Evolutionary conservation across 2,113 vertebrate species (phyloP).

Genomic region (Barbus barbus): DNA sequence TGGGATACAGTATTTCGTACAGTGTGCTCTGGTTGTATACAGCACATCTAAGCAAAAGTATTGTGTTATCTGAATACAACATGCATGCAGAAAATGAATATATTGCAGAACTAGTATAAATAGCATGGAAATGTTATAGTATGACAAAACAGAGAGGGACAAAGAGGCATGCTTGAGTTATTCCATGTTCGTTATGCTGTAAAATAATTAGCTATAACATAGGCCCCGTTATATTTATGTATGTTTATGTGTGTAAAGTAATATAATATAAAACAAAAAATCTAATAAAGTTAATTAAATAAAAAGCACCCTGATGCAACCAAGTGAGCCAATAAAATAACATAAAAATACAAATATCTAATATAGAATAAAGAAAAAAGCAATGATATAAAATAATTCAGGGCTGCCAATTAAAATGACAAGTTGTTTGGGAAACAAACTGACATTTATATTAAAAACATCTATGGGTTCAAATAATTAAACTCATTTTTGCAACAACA

Average conservation of each 20-base stretch:
- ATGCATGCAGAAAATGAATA: background rate
- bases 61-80: background rate
- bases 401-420: no score
- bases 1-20: background rate
- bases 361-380: no score
- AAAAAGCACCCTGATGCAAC: no score
- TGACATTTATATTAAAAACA: background rate
- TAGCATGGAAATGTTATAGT: background rate
- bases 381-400: no score
- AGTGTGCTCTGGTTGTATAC: background rate
- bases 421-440: background rate
- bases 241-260: no score
- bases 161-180: background rate
- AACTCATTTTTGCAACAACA: no score
- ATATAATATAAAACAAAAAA: no score
- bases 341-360: no score
- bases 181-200: background rate
- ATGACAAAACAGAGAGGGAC: background rate
- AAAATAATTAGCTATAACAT: background rate
- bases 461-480: background rate
- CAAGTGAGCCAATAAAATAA: no score
- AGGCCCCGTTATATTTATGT: no score
- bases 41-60: background rate
- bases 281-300: no score
- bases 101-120: background rate